Conservation (phyloP, 2,797 vertebrate species). For the Tragopan temminckii region DNA sequence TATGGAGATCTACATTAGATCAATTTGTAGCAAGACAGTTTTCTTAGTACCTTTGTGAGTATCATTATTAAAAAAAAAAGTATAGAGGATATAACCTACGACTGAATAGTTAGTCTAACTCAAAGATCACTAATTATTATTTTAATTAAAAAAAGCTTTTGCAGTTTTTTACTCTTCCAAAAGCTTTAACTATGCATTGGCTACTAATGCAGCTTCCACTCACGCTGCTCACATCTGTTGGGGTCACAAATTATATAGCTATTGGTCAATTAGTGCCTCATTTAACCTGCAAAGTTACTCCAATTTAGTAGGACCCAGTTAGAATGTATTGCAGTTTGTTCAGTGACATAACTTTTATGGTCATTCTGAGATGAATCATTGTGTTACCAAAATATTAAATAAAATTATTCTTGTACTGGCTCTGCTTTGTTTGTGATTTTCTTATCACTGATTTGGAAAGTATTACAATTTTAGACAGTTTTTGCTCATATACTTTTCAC, state of each 20-base stretch:
- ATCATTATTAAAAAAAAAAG: conserved; percentile 12
- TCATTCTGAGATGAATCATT: conserved; percentile 22
- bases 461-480: not conserved
- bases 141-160: conserved; percentile 32
- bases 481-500: not conserved
- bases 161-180: conserved; percentile 51
- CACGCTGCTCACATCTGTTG: not conserved
- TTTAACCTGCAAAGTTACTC: not conserved
- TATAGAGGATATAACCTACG: not conserved
- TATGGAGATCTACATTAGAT: conserved; percentile 80
- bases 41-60: conserved; percentile 53
- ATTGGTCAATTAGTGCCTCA: not conserved
- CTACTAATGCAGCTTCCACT: conserved; percentile 20
- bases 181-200: conserved; percentile 66
- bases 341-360: not conserved
- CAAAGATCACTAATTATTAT: conserved; percentile 17
- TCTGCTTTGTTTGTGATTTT: not conserved
- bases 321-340: conserved; percentile 25
- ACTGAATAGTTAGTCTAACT: conserved; percentile 25
- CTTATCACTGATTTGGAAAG: not conserved
- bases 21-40: conserved; percentile 68
- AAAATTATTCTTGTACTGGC: conserved; percentile 47
- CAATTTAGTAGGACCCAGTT: conserved; percentile 12
- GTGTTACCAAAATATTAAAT: conserved; percentile 60
- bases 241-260: not conserved